Evolutionary conservation across 23 tunicate species (phyloP), one percentile per base, ranked within the genome.

Genomic region (Pegea sp.): DNA sequence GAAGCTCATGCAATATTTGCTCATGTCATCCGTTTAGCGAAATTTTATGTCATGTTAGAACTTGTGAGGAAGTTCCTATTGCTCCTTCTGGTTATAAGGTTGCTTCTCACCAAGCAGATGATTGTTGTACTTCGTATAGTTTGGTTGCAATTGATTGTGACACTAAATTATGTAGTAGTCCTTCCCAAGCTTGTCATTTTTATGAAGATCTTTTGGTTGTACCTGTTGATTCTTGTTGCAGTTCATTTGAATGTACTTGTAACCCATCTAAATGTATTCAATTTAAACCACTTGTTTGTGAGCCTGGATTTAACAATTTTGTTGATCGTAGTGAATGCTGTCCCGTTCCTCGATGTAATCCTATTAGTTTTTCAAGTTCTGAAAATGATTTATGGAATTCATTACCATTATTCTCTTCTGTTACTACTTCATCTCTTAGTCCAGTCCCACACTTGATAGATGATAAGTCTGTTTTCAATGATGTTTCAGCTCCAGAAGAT

Each of bases 201-300:
- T 84, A 46, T 51, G 95, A 84, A 68, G 95, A 84, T 38, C 48
- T 84, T 33, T 61, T 56, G 48, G 51, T 54, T 2, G 24, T 55
- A 22, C 61, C 99, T 21, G 3, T 6, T 52, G 86, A 79, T 31
- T 32, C 51, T 5, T 91, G 99, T 32, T 91, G 99, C 52, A 62
- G 78, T 4, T 29, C 81, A 28, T 91, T 64, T 44, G 91, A 73
- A 11, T 91, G 99, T 33, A 71, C 68, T 29, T 91, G 99, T 29
- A 79, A 91, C 65, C 81, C 77, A 1, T 50, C 55, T 30, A 79
- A 71, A 65, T 91, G 99, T 52, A 22, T 52, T 26, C 16, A 33
- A 8, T 24, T 68, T 48, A n/a, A n/a, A n/a, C 24, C 60, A 3
- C 24, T 74, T 1, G 54, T 63, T 33, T 64, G 69, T 34, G 55